Evolutionary conservation across 2,797 vertebrate species (phyloP), one percentile per base, ranked within the genome.

Genomic region (Cyclopterus lumpus): DNA sequence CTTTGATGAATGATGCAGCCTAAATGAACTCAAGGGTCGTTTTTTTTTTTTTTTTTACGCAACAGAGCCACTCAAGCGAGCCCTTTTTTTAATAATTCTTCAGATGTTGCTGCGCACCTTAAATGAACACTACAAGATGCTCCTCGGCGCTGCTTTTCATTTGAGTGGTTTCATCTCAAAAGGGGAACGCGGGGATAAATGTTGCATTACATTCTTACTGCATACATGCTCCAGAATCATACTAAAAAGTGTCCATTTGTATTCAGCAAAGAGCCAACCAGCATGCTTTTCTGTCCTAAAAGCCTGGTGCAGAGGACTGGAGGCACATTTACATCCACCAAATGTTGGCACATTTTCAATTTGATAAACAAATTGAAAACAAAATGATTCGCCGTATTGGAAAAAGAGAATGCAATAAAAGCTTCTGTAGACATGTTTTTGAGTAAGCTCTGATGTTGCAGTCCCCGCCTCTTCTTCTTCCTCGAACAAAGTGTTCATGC

Each of bases 1-100:
- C 30, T 85, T 79, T 89, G 85, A 90, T 91, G 84, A 89, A 89
- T 69, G 80, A 76, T 24, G 72, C 59, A 38, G 54, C 55, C 16
- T 61, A 30, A 78, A 86, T 88, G 24, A 83, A 78, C 74, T 57
- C 32, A 24, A 26, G 24, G 51, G 15, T 24, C 24, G 42, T 67
- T 32, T 73, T 9, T 30, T 44, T 61, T 9, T 30, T 44, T 61
- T 16, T 16, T 20, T 62, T 32, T 15, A 49, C 59, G 59, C 75
- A 53, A 44, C 18, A 15, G n/a, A 53, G 36, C n/a, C 24, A 61
- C 28, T 65, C 11, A 26, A 64, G 49, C 81, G 22, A 24, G 18
- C 14, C 38, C 48, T 71, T 51, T 32, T 79, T 34, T 79, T 84
- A 66, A 26, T 71, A 53, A 81, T 79, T 74, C 55, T 44, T 51